Conservation (phyloP, 2,888 invertebrate genomes). For the Sthenelais limicola region DNA sequence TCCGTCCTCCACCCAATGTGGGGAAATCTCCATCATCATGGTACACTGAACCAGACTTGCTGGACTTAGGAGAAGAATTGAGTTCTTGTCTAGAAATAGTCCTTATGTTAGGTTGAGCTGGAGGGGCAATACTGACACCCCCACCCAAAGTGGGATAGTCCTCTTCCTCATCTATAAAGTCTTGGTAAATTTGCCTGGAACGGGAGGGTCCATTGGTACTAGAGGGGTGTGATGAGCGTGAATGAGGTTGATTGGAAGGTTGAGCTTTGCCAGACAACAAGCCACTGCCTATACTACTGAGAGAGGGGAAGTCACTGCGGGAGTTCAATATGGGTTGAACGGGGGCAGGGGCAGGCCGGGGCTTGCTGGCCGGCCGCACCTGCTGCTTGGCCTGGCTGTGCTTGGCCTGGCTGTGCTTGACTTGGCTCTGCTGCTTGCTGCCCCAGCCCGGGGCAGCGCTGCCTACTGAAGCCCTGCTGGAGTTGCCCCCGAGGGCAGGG, state of each 20-base stretch:
- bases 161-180: too few relatives aligned
- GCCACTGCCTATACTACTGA: conserved; percentile 44
- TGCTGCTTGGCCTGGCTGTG: neutral
- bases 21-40: conserved; percentile 11
- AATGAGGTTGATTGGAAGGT: too few relatives aligned
- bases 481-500: conserved; percentile 13
- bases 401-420: conserved; percentile 7
- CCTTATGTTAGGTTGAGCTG: too few relatives aligned
- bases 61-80: neutral
- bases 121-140: too few relatives aligned
- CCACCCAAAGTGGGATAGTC: too few relatives aligned
- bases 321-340: neutral
- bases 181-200: too few relatives aligned
- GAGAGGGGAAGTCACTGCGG: conserved; percentile 44
- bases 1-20: conserved; percentile 12
- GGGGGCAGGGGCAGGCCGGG: neutral
- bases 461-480: neutral
- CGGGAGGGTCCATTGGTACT: too few relatives aligned
- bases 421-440: too few relatives aligned
- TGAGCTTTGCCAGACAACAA: too few relatives aligned
- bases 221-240: too few relatives aligned
- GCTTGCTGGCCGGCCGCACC: neutral
- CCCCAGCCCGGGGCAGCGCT: too few relatives aligned
- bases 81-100: too few relatives aligned
- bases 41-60: neutral